Percentiles rank a stretch among this genome's conserved stretches.
Evolutionary conservation across 2,888 invertebrate species (phyloP).

Genomic region (Andricus quercusramuli): DNA sequence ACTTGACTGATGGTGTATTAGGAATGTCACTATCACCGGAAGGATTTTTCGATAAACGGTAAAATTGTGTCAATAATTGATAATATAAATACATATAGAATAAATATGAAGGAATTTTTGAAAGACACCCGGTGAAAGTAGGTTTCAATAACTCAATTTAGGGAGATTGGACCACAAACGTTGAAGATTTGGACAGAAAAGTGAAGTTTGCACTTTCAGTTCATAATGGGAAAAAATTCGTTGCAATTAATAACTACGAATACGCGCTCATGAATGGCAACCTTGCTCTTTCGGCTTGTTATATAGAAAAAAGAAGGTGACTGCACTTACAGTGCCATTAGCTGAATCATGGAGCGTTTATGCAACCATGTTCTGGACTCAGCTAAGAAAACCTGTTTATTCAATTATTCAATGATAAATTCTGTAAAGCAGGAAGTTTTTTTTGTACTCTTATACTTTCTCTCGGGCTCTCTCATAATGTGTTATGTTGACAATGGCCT

Average conservation of each 20-base stretch:
- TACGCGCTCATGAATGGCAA: background rate
- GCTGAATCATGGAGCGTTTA: background rate
- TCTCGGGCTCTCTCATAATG: background rate
- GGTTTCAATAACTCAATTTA: no score
- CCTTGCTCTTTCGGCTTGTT: background rate
- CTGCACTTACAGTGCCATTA: background rate
- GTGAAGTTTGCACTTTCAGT: no score
- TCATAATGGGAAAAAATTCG: background rate
- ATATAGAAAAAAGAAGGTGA: background rate
- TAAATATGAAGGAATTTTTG: background rate
- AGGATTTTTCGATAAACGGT: constrained; percentile 71
- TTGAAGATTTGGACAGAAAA: no score
- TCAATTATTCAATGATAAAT: background rate
- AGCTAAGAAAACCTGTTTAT: background rate
- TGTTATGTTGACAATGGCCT: no score
- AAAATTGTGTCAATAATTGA: constrained; percentile 38
- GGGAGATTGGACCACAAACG: no score
- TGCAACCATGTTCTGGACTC: background rate
- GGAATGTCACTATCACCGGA: constrained; percentile 75
- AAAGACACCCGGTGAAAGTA: no score
- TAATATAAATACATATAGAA: background rate
- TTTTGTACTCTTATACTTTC: background rate
- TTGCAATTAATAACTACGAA: background rate
- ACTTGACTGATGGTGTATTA: constrained; percentile 74
- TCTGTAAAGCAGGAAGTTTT: background rate